A percentile compares a stretch with the other conserved stretches of the same genome.
Evolutionary conservation across 1,140 invertebrate genomes (phyloP).

Genomic region (Oreohelix idahoensis): DNA sequence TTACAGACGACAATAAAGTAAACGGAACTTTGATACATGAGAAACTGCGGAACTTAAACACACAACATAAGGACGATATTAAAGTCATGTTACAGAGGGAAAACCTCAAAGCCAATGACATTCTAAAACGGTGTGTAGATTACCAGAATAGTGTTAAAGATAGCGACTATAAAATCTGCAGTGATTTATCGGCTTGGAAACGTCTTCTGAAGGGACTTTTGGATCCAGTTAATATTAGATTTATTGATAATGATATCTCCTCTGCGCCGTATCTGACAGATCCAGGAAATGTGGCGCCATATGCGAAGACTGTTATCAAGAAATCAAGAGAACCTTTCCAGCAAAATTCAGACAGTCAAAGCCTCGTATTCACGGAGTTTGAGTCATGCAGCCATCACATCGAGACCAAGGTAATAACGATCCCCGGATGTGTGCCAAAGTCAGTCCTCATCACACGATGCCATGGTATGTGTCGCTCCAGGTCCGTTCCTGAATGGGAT

Average conservation of each 20-base stretch:
- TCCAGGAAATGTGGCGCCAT: not conserved
- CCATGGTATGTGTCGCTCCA: constrained; percentile 21
- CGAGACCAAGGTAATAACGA: not conserved
- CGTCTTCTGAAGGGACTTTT: not conserved
- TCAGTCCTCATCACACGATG: constrained; percentile 8
- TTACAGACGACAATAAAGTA: not conserved
- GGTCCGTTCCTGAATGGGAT: constrained; percentile 18
- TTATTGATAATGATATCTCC: not conserved
- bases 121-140: not conserved
- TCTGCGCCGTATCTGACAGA: not conserved
- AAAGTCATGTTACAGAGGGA: not conserved
- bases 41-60: not conserved
- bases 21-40: not conserved
- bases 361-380: not conserved
- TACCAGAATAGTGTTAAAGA: not conserved
- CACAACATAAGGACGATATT: not conserved
- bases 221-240: not conserved
- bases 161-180: not conserved
- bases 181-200: not conserved
- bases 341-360: not conserved
- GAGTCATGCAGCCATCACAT: constrained; percentile 1
- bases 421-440: constrained; percentile 17
- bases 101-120: not conserved
- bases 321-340: not conserved
- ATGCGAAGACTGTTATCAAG: not conserved